Percentiles rank a stretch among this genome's conserved stretches.
Conservation (phyloP, 2,888 invertebrate genomes). For the Lottia scabra region DNA sequence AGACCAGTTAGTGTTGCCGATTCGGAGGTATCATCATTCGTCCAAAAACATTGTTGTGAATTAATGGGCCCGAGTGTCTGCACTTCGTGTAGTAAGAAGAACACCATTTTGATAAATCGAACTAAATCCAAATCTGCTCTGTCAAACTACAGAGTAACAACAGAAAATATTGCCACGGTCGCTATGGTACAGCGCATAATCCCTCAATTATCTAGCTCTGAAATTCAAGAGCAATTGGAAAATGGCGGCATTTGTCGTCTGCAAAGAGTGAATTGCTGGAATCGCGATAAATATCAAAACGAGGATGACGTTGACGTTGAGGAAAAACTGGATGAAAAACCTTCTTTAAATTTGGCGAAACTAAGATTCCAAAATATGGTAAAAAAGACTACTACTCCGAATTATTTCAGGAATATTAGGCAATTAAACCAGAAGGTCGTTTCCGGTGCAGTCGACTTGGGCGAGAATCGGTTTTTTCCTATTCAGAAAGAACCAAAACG, state of each 20-base stretch:
- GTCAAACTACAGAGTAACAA: constrained; percentile 46
- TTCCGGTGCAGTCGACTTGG: constrained; percentile 39
- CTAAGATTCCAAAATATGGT: background rate
- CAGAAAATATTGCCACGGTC: constrained; percentile 51
- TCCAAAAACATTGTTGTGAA: constrained; percentile 42
- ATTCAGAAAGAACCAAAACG: background rate
- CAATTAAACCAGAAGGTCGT: constrained; percentile 55
- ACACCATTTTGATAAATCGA: constrained; percentile 38
- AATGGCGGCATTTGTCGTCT: constrained; percentile 47
- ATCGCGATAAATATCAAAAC: constrained; percentile 26
- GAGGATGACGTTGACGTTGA: constrained; percentile 27
- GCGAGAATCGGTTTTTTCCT: constrained; percentile 24
- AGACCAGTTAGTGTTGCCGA: background rate
- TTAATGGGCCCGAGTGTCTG: constrained; percentile 56
- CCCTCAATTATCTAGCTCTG: constrained; percentile 45
- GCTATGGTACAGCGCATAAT: constrained; percentile 47
- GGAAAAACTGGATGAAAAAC: constrained; percentile 4
- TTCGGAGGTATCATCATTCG: background rate
- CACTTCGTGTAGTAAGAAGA: constrained; percentile 49
- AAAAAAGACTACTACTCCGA: constrained; percentile 24
- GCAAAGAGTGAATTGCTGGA: background rate
- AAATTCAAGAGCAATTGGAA: constrained; percentile 54
- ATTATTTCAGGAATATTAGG: constrained; percentile 53
- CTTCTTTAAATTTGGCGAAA: background rate
- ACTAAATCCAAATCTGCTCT: constrained; percentile 42